Conservation (phyloP, 2,888 invertebrate genomes). For the Leptopilina syphax region DNA sequence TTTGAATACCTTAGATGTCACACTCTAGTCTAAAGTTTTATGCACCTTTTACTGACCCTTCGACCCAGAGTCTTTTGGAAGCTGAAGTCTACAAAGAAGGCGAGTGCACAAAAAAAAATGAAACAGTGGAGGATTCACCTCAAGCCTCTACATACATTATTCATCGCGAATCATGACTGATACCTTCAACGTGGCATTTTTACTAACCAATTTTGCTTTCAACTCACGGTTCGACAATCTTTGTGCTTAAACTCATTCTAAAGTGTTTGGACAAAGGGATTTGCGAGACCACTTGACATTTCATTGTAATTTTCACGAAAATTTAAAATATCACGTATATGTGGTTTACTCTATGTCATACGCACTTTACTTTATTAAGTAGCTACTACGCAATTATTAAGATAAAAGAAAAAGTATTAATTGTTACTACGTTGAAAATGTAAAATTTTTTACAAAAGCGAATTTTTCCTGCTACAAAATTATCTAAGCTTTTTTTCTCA, state of each 20-base stretch:
- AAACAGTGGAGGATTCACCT: constrained; percentile 53
- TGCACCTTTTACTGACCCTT: constrained; percentile 46
- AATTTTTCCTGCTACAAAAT: too few relatives aligned
- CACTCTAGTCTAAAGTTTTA: constrained; percentile 48
- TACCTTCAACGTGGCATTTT: constrained; percentile 71
- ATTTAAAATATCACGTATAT: neutral
- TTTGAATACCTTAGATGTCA: constrained; percentile 52
- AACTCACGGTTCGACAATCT: constrained; percentile 61
- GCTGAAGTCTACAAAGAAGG: constrained; percentile 42
- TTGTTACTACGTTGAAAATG: too few relatives aligned
- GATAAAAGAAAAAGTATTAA: neutral
- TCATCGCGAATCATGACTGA: constrained; percentile 72
- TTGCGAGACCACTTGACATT: constrained; percentile 47
- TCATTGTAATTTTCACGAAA: constrained; percentile 25
- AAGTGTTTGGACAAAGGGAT: constrained; percentile 5
- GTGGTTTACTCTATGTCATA: neutral
- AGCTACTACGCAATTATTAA: neutral
- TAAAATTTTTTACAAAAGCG: too few relatives aligned
- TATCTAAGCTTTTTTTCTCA: too few relatives aligned
- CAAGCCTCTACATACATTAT: constrained; percentile 69
- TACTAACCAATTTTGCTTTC: constrained; percentile 60
- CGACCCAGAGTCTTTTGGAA: constrained; percentile 45
- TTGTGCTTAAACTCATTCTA: constrained; percentile 48
- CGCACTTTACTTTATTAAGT: neutral
- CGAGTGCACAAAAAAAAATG: constrained; percentile 43